Base-by-base conservation (phyloP, 2,797 vertebrate genomes). In the Myotis daubentonii region DNA sequence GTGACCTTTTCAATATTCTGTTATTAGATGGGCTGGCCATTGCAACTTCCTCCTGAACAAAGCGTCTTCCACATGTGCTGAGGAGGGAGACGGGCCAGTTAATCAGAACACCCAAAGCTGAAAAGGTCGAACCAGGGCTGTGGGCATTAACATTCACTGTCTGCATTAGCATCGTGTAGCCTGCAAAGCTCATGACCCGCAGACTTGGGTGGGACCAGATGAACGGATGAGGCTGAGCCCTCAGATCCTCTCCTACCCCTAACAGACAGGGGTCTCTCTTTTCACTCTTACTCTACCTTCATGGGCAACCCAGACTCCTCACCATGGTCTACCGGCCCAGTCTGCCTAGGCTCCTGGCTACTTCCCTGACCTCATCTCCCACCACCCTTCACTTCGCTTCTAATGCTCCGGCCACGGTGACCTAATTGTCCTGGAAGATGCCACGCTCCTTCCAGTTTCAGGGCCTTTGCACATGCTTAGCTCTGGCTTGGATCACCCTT, bases 1-100 rank as follows among this genome's bases (percentile, higher is more conserved):
- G 89, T 97, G 97, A 97, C 98, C 97, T 97, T 98, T 97, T 97
- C 95, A 97, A 87, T 93, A 96, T 97, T 95, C 95, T 97, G 89
- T 93, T 97, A 96, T 96, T 96, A 96, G 85, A 95, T 86, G 87
- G 89, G 91, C 89, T 96, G 95, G 95, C 81, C 96, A 80, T 91
- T 96, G 95, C 92, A 57, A 86, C 95, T 93, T 96, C 94, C 89
- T 89, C 85, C 92, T 22, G 85, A 92, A 75, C 94, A 90, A 93
- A 95, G 93, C 44, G 17, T 96, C 92, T 88, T 81, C 92, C 78
- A 38, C 62, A 36, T 89, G 94, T 75, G 82, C 87, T 33, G 71
- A 95, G 94, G 84, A 87, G 92, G 95, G 68, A 86, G 91, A 91
- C 75, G 11, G 83, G 87, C 92, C 87, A 93, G 89, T 82, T 97